These are phyloP conservation scores for Scartelaos histophorus DNA, from an alignment of 2,113 vertebrate genomes.

Conservation along the genomic window DNA sequence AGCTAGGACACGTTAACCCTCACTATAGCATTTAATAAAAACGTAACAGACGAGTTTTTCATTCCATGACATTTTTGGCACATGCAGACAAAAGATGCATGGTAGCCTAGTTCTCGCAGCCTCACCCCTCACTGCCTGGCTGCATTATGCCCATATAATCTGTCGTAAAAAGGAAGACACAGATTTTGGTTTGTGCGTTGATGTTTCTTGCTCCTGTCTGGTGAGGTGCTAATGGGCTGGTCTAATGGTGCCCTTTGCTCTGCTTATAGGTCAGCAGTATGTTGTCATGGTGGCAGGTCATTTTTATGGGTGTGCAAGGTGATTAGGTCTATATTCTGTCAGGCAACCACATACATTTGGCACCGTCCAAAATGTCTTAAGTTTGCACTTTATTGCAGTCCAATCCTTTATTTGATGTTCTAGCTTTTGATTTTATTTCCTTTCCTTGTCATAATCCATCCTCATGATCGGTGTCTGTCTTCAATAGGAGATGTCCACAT, in stretches of 20 bases:
- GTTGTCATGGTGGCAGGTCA: conserved; percentile 21
- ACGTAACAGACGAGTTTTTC: not conserved
- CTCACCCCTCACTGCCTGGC: conserved; percentile 39
- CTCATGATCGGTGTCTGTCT: conserved; percentile 21
- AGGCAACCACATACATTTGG: not conserved
- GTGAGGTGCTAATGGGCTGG: not conserved
- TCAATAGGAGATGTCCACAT: conserved; percentile 32
- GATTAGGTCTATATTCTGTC: not conserved
- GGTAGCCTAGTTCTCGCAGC: conserved; percentile 32
- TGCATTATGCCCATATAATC: conserved; percentile 29
- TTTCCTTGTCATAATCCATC: conserved; percentile 9
- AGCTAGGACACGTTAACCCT: not conserved
- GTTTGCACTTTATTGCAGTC: not conserved
- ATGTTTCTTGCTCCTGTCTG: not conserved
- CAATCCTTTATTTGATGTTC: not conserved
- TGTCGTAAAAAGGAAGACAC: conserved; percentile 25
- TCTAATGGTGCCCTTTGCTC: conserved; percentile 6
- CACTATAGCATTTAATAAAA: conserved; percentile 6
- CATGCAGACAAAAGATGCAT: conserved; percentile 74
- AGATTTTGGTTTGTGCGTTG: conserved; percentile 22
- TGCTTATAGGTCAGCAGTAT: conserved; percentile 26
- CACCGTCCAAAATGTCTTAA: not conserved
- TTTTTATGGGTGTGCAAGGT: conserved; percentile 13
- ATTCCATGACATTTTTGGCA: conserved; percentile 16
- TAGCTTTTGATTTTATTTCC: not conserved